phyloP scores from a whole-genome alignment of 92 coral and sea anemone species.

The Actinostola sp. region DNA sequence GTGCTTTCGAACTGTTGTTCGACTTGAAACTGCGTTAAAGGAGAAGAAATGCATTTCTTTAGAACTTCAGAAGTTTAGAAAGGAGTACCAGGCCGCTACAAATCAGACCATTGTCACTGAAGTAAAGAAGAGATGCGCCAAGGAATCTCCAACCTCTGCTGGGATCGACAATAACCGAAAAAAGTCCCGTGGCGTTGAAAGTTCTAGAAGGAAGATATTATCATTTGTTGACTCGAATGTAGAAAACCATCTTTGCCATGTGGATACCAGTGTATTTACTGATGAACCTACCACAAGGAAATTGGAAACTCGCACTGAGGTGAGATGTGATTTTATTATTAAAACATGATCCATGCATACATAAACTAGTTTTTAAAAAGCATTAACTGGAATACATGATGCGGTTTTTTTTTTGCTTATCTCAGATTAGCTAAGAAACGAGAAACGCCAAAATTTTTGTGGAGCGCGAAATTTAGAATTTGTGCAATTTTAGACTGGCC shows the following conservation, averaged over 20 bases:
- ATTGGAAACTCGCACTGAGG: neutral
- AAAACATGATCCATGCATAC: neutral
- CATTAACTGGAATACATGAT: neutral
- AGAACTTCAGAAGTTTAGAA: constrained; percentile 27
- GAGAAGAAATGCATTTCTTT: constrained; percentile 1
- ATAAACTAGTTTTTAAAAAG: too few species aligned
- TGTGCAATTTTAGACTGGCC: too few species aligned
- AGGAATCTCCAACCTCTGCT: constrained; percentile 7
- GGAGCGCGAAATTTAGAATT: too few species aligned
- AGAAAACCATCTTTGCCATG: neutral
- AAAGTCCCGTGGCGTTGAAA: neutral
- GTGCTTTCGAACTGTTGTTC: constrained; percentile 36
- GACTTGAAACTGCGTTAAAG: constrained; percentile 22
- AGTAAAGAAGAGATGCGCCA: constrained; percentile 24
- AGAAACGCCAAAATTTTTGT: too few species aligned
- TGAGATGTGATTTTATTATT: too few species aligned
- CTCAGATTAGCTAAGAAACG: too few species aligned
- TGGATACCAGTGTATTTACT: neutral
- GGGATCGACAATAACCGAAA: neutral
- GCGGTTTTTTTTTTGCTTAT: neutral
- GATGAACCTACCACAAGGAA: neutral
- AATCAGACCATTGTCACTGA: neutral
- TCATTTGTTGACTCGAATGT: neutral
- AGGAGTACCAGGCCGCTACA: neutral
- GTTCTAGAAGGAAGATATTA: neutral